Evolutionary conservation across 2,797 vertebrate genomes (phyloP), one percentile per base, ranked within the genome.

Genomic region (Semotilus atromaculatus): DNA sequence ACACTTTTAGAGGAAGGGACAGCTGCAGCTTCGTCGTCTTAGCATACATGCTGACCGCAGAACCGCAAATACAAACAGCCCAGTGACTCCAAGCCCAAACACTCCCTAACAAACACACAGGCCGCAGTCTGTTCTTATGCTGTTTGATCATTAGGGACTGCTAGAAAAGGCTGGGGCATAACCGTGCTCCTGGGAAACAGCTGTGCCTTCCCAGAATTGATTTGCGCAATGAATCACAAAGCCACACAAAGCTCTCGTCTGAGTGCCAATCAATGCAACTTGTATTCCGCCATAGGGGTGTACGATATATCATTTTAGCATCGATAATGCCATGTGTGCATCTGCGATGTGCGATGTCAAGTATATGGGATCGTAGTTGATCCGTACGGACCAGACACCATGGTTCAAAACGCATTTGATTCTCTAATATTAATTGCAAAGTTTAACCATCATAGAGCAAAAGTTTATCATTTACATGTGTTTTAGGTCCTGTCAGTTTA

Each of bases 171-270:
- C 71, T 75, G 43, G 71, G 81, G 18, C 73, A 76, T 29, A 76
- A 53, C 45, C 45, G 45, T 53, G 43, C 45, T 83, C 72, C 60
- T 76, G 60, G 82, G 82, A 83, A 83, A 67, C 73, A 76, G 45
- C 82, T 76, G 73, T 83, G 60, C 73, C 45, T 68, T 83, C 36
- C n/a, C 62, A 76, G 34, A 68, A 76, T 55, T 76, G 62, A 83
- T 83, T 83, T 82, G 81, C 14, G 43, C 81, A 66, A 31, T 75
- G 71, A 82, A 74, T 75, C 58, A 82, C 81, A 76, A 76, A 83
- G n/a, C 62, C 45, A 68, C 34, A 55, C 34, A 76, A 53, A 53
- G 48, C 43, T 83, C 73, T 75, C 38, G 31, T 83, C 34, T 43
- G 29, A 62, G 71, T 48, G 67, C 34, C 80, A 82, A 43, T 82